phyloP scores from a whole-genome alignment of 2,797 vertebrate species.

The Crenichthys baileyi region DNA sequence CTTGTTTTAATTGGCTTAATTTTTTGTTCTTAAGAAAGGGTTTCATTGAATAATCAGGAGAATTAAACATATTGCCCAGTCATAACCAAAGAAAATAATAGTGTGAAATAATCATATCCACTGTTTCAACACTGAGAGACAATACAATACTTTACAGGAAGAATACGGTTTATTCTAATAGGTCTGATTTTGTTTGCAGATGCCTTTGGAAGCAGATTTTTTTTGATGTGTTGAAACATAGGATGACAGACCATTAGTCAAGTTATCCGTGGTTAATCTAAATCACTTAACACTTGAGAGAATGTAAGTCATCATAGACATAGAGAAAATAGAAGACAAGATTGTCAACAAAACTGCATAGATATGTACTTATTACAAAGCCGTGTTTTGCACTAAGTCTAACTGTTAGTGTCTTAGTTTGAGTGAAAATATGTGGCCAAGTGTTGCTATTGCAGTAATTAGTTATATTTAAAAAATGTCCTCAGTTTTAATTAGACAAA shows the following conservation, averaged over 20 bases:
- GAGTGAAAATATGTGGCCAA: neutral
- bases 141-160: neutral
- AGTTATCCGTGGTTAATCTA: neutral
- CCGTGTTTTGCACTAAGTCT: neutral
- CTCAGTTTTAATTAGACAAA: too few species aligned
- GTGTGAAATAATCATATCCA: neutral
- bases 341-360: neutral
- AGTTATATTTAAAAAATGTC: neutral
- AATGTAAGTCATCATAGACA: neutral
- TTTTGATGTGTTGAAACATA: neutral
- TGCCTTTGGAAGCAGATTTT: neutral
- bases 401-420: neutral
- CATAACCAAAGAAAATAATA: constrained; percentile 16
- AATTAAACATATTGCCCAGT: constrained; percentile 14
- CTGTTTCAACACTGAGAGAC: neutral
- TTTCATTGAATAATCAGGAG: constrained; percentile 41
- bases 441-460: neutral
- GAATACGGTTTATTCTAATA: neutral
- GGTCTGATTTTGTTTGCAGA: neutral
- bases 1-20: constrained; percentile 71
- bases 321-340: neutral
- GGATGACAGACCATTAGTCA: neutral
- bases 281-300: neutral
- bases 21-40: constrained; percentile 30
- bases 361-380: neutral